phyloP scores from a whole-genome alignment of 2,888 invertebrate species.

The Exephanes ischioxanthus region DNA sequence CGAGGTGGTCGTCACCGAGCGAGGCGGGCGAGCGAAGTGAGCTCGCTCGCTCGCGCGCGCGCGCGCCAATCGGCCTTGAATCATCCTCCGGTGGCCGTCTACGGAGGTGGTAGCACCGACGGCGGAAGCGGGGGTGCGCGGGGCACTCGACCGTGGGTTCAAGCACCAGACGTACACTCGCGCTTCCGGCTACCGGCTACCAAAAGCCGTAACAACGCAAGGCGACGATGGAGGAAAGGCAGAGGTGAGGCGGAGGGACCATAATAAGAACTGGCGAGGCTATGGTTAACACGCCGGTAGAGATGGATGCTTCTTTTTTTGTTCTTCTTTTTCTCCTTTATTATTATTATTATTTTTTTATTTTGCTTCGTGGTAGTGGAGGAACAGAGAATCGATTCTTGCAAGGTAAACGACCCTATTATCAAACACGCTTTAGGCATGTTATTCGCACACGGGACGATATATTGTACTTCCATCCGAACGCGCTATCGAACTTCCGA shows the following conservation, averaged over 20 bases:
- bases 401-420: conserved; percentile 18
- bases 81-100: conserved; percentile 77
- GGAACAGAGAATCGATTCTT: conserved; percentile 2
- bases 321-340: background rate
- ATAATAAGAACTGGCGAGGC: conserved; percentile 2
- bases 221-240: conserved; percentile 6
- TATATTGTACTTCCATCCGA: background rate
- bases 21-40: conserved; percentile 48
- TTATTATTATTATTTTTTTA: background rate
- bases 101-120: conserved; percentile 67
- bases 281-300: background rate
- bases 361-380: background rate
- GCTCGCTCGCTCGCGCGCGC: conserved; percentile 41
- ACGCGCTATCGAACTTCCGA: background rate
- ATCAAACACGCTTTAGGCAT: background rate
- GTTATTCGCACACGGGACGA: background rate
- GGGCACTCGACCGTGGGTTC: conserved; percentile 68
- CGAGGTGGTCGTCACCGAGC: conserved; percentile 72
- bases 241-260: conserved; percentile 4
- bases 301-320: background rate
- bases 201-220: conserved; percentile 44
- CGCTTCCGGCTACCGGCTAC: conserved; percentile 73
- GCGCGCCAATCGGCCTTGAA: conserved; percentile 79
- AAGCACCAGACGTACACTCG: conserved; percentile 72
- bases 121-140: conserved; percentile 19